phyloP scores from a whole-genome alignment of 2,113 vertebrate genomes.

The Aphelocoma coerulescens region DNA sequence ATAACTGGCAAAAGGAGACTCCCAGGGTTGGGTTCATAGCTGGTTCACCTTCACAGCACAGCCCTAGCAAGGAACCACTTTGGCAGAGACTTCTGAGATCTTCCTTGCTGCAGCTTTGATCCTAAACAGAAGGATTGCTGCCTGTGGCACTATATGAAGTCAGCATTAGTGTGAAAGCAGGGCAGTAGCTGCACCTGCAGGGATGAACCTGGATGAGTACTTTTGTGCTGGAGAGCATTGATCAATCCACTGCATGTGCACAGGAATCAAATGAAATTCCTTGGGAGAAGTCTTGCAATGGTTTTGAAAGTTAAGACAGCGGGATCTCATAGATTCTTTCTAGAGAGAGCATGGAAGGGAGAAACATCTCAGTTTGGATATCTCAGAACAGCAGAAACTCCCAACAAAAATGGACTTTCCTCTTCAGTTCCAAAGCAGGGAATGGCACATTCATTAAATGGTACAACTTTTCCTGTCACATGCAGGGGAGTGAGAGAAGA shows the following conservation, averaged over 20 bases:
- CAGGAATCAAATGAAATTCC: not conserved
- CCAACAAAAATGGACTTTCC: not conserved
- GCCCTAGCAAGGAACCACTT: not conserved
- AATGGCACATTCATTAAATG: not conserved
- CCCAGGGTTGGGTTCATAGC: not conserved
- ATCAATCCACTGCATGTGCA: not conserved
- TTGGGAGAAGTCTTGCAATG: not conserved
- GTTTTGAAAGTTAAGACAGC: not conserved
- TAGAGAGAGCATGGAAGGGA: not conserved
- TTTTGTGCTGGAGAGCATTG: not conserved
- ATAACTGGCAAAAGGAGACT: not conserved
- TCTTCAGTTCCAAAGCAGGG: not conserved
- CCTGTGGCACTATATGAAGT: not conserved
- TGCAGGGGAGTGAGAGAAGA: not conserved
- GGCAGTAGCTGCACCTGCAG: not conserved
- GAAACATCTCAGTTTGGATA: not conserved
- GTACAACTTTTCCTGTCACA: not conserved
- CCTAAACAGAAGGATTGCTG: not conserved
- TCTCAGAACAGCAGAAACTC: not conserved
- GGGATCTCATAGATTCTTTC: not conserved
- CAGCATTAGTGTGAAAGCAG: not conserved
- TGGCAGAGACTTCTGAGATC: not conserved
- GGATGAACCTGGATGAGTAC: not conserved
- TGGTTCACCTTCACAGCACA: not conserved
- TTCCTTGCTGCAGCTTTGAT: not conserved